phyloP scores from a whole-genome alignment of 2,888 invertebrate species.

The Chymomyza caudatula region DNA sequence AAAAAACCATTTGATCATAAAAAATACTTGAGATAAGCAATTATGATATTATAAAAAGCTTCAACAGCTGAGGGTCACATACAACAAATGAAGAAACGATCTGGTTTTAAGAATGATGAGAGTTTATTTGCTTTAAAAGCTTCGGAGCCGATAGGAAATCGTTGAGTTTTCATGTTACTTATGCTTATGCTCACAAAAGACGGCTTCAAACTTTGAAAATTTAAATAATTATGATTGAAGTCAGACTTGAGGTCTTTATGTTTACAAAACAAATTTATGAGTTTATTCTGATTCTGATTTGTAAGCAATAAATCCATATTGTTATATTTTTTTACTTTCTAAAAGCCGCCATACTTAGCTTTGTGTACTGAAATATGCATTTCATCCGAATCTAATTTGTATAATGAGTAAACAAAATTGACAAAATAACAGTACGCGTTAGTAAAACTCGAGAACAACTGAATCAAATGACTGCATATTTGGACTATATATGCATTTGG shows the following conservation, averaged over 20 bases:
- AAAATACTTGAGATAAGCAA: conserved; percentile 44
- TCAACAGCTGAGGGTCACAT: conserved; percentile 18
- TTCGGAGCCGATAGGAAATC: conserved; percentile 52
- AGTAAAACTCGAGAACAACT: too few species aligned
- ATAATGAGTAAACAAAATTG: too few species aligned
- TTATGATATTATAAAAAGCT: conserved; percentile 41
- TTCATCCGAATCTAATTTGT: too few species aligned
- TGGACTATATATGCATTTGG: too few species aligned
- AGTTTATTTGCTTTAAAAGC: conserved; percentile 23
- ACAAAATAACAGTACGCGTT: too few species aligned
- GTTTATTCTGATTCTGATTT: too few species aligned
- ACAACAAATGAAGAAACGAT: conserved; percentile 23
- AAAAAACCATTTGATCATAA: conserved; percentile 58
- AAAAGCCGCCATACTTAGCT: too few species aligned
- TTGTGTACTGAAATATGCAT: too few species aligned
- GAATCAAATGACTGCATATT: too few species aligned
- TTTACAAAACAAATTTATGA: background rate
- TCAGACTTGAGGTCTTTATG: background rate
- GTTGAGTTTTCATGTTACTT: background rate
- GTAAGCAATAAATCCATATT: too few species aligned
- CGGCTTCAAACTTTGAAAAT: background rate
- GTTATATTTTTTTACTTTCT: too few species aligned
- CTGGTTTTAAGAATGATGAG: conserved; percentile 31
- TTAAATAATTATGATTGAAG: background rate
- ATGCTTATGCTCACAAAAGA: background rate